These are phyloP conservation scores for Pogonomyrmex barbatus DNA, from an alignment of 1,140 invertebrate genomes.

Conservation along the genomic window DNA sequence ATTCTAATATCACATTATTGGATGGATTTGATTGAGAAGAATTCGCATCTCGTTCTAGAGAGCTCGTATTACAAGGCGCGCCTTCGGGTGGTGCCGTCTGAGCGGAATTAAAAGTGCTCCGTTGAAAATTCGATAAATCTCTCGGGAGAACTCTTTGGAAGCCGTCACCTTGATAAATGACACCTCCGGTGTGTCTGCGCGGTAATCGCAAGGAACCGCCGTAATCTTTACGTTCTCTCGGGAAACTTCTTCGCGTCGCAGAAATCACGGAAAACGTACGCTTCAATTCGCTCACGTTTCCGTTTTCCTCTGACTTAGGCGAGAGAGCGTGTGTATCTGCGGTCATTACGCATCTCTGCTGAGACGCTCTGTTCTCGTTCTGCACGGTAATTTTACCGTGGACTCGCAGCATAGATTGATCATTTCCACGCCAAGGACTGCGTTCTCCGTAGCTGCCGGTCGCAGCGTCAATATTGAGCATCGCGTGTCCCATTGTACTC, in stretches of 20 bases:
- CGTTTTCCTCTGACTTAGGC: slow-evolving; percentile 36
- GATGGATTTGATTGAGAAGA: slow-evolving; percentile 84
- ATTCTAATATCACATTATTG: slow-evolving; percentile 85
- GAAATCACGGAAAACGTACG: neutral
- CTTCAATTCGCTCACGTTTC: slow-evolving; percentile 31
- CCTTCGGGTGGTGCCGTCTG: neutral
- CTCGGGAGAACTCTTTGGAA: slow-evolving; percentile 60
- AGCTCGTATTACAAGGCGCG: neutral
- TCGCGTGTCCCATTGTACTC: slow-evolving; percentile 65
- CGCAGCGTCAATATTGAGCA: slow-evolving; percentile 67
- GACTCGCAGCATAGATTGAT: slow-evolving; percentile 65
- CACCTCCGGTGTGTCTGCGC: slow-evolving; percentile 52
- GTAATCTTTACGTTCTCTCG: slow-evolving; percentile 62
- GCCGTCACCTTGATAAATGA: slow-evolving; percentile 58
- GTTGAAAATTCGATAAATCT: slow-evolving; percentile 61
- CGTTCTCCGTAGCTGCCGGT: slow-evolving; percentile 60
- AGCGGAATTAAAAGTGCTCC: slow-evolving; percentile 47
- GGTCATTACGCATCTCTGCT: slow-evolving; percentile 4
- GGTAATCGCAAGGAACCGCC: slow-evolving; percentile 75
- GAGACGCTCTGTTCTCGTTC: slow-evolving; percentile 4
- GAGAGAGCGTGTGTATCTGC: slow-evolving; percentile 31
- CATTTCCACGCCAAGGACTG: slow-evolving; percentile 57
- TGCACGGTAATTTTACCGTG: slow-evolving; percentile 51
- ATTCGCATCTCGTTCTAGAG: slow-evolving; percentile 14
- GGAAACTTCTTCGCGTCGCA: slow-evolving; percentile 40